Conservation (phyloP, 2,113 vertebrate genomes). For the Chionis minor region DNA sequence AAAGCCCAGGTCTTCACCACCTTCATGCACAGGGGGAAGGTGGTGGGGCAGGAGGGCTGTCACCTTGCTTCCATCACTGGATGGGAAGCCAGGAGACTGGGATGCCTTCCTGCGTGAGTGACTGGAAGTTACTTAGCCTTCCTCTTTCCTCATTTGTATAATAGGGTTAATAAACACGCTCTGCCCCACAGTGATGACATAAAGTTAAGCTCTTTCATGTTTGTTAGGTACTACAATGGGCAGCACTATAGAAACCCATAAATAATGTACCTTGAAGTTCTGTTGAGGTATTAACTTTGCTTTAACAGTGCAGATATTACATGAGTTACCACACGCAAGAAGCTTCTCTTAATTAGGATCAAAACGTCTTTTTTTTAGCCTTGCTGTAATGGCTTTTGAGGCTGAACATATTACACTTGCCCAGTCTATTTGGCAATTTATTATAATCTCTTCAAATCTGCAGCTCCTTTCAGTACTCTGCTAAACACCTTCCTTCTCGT, state of each 20-base stretch:
- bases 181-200: neutral
- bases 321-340: neutral
- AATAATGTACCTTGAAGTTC: conserved; percentile 50
- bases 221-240: neutral
- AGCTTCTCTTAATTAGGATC: conserved; percentile 34
- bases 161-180: neutral
- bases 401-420: neutral
- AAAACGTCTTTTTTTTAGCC: neutral
- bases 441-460: neutral
- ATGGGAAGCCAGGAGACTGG: neutral
- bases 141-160: conserved; percentile 29
- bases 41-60: neutral
- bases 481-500: neutral
- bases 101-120: neutral
- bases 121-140: neutral
- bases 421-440: neutral
- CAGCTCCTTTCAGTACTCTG: neutral
- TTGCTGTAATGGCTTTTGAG: neutral
- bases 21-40: rapidly evolving
- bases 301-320: conserved; percentile 33
- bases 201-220: conserved; percentile 47
- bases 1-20: neutral
- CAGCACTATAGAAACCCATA: conserved; percentile 11
- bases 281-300: conserved; percentile 13
- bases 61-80: neutral